Conservation (phyloP, 2,113 vertebrate genomes). For the Chaetodon trifascialis region DNA sequence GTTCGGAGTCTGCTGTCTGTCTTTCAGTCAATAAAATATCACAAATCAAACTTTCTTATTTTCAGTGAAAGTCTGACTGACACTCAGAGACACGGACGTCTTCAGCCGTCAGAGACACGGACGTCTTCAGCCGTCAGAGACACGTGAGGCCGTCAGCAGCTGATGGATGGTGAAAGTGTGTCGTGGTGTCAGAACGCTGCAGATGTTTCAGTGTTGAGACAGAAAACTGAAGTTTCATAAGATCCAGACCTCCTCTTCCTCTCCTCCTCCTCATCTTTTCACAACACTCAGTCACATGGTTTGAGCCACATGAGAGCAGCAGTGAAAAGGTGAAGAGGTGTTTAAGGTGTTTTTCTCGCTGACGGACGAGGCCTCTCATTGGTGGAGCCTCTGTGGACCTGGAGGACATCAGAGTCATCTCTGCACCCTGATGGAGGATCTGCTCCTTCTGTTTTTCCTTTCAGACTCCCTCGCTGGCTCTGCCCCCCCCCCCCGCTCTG, state of each 20-base stretch:
- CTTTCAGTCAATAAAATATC: too few relatives aligned
- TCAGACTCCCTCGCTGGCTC: not conserved
- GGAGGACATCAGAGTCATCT: conserved; percentile 31
- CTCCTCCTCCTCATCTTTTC: too few relatives aligned
- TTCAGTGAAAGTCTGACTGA: too few relatives aligned
- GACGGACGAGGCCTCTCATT: not conserved
- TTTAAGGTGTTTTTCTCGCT: not conserved
- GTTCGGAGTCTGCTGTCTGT: too few relatives aligned
- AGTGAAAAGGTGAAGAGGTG: not conserved
- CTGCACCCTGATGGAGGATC: conserved; percentile 11
- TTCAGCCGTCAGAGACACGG: too few relatives aligned
- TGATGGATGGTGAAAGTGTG: not conserved
- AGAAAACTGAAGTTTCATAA: conserved; percentile 1
- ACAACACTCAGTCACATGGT: too few relatives aligned
- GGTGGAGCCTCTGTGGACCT: not conserved
- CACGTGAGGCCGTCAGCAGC: too few relatives aligned
- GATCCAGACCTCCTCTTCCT: too few relatives aligned
- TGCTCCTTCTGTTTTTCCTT: not conserved
- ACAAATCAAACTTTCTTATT: too few relatives aligned
- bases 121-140: too few relatives aligned
- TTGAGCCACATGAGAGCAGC: too few relatives aligned
- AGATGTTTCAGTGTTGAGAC: not conserved
- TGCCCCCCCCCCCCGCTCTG: not conserved
- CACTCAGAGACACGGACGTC: too few relatives aligned
- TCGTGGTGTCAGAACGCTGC: not conserved